phyloP scores from a whole-genome alignment of 2,888 invertebrate genomes.

The Thecophora atra region DNA sequence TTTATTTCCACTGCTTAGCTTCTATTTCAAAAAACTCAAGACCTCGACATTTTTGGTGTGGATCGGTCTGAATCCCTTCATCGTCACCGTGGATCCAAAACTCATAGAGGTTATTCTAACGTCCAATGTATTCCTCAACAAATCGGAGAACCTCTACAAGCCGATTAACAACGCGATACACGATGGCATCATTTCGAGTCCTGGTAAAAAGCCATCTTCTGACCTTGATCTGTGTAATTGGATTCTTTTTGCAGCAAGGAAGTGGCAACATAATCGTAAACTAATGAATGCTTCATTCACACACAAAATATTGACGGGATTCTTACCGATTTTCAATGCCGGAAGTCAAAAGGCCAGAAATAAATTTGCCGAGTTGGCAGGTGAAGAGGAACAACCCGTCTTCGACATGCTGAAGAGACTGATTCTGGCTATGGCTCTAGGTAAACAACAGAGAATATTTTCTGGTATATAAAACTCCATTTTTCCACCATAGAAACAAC shows the following conservation, averaged over 20 bases:
- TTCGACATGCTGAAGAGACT: conserved; percentile 12
- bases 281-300: conserved; percentile 27
- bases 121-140: conserved; percentile 43
- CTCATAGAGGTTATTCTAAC: conserved; percentile 43
- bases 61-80: conserved; percentile 41
- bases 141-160: conserved; percentile 36
- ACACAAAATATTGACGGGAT: conserved; percentile 18
- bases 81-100: conserved; percentile 43
- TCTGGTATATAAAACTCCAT: background rate
- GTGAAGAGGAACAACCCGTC: conserved; percentile 6
- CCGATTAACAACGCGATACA: conserved; percentile 34
- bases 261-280: conserved; percentile 35
- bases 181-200: conserved; percentile 40
- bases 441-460: background rate
- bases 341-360: background rate
- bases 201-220: conserved; percentile 25
- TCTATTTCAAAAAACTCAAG: conserved; percentile 33
- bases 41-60: conserved; percentile 36
- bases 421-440: conserved; percentile 11
- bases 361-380: conserved; percentile 1
- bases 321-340: conserved; percentile 25
- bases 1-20: background rate
- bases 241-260: background rate
- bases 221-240: background rate
- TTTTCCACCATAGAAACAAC: conserved; percentile 24